Evolutionary conservation across 2,797 vertebrate genomes (phyloP), one percentile per base, ranked within the genome.

Genomic region (Anisognathus igniventris): DNA sequence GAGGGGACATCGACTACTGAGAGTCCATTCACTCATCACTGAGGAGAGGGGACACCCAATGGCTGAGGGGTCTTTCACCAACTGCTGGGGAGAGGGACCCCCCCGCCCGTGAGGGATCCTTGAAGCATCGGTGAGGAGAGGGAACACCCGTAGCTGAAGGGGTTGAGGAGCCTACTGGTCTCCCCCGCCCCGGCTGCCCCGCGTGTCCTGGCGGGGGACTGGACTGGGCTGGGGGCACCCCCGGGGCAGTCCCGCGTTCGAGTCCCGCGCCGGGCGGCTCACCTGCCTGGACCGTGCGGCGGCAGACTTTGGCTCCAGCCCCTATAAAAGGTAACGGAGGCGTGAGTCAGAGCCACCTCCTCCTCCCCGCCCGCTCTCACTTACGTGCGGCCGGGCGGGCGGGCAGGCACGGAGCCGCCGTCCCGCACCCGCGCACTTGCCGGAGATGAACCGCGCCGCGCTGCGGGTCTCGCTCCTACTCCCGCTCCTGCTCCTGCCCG

Each of bases 281-380:
- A 96, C 93, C 94, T 96, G 88, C 18, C 62, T 19, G 51, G 56
- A 58, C 65, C 19, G 19, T 35, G 37, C 31, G 45, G 58, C 35
- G 51, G 50, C 66, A 93, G 95, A 93, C 93, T 96, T 96, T 95
- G 92, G 58, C 73, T 96, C 73, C 44, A 77, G 86, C 75, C 90
- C 74, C 92, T 96, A 94, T 96, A 96, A 95, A 96, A 95, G 96
- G 96, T 96, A 95, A 47, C 93, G 91, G 93, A 86, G 92, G 82
- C 72, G 90, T 93, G 95, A 96, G 93, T 91, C 91, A 94, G 91
- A 94, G 93, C 93, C 70, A 12, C 86, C 93, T 39, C 91, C 89
- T 94, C 67, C 65, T 92, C 89, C 87, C 94, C 94, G 87, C 88
- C 87, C 56, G 94, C 88, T 93, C 94, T 92, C 85, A 91, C 92